phyloP scores from a whole-genome alignment of 2,113 vertebrate genomes.

The Cairina moschata region DNA sequence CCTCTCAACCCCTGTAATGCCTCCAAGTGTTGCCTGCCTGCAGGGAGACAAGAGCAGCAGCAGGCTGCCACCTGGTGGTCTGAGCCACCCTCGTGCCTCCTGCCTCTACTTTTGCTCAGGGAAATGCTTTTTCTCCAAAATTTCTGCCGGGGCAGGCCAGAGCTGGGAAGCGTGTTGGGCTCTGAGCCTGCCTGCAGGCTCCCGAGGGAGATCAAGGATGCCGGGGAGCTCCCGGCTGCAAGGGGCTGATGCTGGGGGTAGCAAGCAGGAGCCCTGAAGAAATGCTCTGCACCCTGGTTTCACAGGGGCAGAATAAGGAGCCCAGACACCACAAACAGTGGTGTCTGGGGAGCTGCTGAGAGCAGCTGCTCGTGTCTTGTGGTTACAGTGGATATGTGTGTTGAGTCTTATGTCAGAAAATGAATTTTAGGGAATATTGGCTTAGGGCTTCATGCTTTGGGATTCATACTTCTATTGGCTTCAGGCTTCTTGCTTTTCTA shows the following conservation, averaged over 20 bases:
- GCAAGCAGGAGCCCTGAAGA: too few relatives aligned
- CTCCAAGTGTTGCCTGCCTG: background rate
- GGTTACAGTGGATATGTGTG: background rate
- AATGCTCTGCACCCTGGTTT: too few relatives aligned
- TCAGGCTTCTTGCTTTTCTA: background rate
- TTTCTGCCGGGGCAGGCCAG: background rate
- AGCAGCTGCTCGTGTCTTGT: background rate
- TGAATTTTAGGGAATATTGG: background rate
- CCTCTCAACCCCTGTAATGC: too few relatives aligned
- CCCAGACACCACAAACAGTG: background rate
- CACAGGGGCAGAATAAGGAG: too few relatives aligned
- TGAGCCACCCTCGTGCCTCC: accelerated
- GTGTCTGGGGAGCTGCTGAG: background rate
- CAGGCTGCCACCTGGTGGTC: conserved; percentile 21
- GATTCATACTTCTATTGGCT: background rate
- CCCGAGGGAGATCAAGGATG: background rate
- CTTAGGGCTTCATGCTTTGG: background rate
- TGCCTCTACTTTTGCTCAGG: accelerated
- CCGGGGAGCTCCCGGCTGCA: too few relatives aligned
- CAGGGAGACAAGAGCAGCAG: background rate
- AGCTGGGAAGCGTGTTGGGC: too few relatives aligned
- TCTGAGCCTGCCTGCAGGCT: background rate
- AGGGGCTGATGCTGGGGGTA: too few relatives aligned
- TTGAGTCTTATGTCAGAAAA: background rate
- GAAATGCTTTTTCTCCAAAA: background rate